Conservation (phyloP, 1,140 invertebrate species). For the Trichonephila clavipes region DNA sequence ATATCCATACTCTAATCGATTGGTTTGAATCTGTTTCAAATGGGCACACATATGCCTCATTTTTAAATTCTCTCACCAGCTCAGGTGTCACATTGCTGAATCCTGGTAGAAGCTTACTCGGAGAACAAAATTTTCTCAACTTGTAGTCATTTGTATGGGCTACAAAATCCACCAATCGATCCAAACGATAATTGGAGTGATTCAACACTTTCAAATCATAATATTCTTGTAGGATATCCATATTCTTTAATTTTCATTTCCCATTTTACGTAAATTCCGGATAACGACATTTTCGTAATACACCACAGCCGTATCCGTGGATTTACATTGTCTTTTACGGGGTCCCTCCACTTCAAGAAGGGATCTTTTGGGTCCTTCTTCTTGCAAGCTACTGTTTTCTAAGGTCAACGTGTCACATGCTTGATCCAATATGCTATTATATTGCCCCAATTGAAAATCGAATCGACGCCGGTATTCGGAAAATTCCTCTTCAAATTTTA, state of each 20-base stretch:
- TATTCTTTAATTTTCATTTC: slow-evolving; percentile 32
- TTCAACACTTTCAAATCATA: neutral
- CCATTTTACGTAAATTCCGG: neutral
- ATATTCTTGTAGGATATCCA: neutral
- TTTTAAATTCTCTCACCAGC: neutral
- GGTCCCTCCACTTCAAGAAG: neutral
- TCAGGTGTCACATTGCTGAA: neutral
- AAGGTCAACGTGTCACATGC: neutral
- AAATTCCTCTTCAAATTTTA: slow-evolving; percentile 58
- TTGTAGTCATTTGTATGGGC: neutral
- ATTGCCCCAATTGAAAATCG: neutral
- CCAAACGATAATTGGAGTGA: neutral
- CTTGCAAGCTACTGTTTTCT: neutral
- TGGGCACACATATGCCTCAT: neutral
- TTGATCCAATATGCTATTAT: neutral
- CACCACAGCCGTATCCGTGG: neutral
- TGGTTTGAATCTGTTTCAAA: neutral
- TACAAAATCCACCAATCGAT: neutral
- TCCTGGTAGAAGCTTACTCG: neutral
- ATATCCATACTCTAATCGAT: neutral
- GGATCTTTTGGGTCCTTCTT: neutral
- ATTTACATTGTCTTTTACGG: neutral
- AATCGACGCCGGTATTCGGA: neutral
- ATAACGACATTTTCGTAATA: slow-evolving; percentile 22
- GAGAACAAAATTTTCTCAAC: neutral